Evolutionary conservation across 2,888 invertebrate species (phyloP).

Genomic region (Caenorhabditis panamensis): DNA sequence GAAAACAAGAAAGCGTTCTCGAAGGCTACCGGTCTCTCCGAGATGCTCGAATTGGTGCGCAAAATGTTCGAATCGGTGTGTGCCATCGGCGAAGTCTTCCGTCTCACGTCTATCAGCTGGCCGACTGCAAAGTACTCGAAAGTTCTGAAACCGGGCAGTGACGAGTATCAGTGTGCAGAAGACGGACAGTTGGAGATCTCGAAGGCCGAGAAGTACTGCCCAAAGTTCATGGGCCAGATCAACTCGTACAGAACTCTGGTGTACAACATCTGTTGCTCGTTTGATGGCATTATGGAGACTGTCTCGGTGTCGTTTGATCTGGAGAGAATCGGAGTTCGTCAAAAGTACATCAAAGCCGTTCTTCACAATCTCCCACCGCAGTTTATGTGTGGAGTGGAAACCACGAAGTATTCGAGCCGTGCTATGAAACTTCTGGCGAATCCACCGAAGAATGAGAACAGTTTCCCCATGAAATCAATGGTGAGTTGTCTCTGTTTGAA

Average conservation of each 20-base stretch:
- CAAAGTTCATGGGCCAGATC: slow-evolving; percentile 32
- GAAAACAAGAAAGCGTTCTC: slow-evolving; percentile 33
- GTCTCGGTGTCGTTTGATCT: slow-evolving; percentile 26
- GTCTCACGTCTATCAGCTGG: slow-evolving; percentile 55
- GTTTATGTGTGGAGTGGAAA: slow-evolving; percentile 26
- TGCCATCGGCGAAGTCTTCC: slow-evolving; percentile 62
- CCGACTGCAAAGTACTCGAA: slow-evolving; percentile 28
- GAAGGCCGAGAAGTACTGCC: slow-evolving; percentile 35
- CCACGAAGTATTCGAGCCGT: slow-evolving; percentile 24
- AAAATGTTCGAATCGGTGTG: slow-evolving; percentile 62
- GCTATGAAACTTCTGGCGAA: slow-evolving; percentile 30
- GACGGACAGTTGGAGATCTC: slow-evolving; percentile 9
- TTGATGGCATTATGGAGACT: slow-evolving; percentile 39
- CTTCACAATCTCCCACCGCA: slow-evolving; percentile 46
- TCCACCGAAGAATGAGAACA: slow-evolving; percentile 43
- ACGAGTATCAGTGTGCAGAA: slow-evolving; percentile 33
- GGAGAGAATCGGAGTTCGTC: slow-evolving; percentile 42
- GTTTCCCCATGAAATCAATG: slow-evolving; percentile 21
- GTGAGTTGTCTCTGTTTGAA: not conserved
- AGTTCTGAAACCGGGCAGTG: slow-evolving; percentile 4
- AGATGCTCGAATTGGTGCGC: slow-evolving; percentile 37
- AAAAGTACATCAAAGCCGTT: slow-evolving; percentile 38
- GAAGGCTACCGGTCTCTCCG: slow-evolving; percentile 11
- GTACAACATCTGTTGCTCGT: slow-evolving; percentile 41
- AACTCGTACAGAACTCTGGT: slow-evolving; percentile 56